phyloP scores from a whole-genome alignment of 2,113 vertebrate genomes.

The Willisornis vidua region DNA sequence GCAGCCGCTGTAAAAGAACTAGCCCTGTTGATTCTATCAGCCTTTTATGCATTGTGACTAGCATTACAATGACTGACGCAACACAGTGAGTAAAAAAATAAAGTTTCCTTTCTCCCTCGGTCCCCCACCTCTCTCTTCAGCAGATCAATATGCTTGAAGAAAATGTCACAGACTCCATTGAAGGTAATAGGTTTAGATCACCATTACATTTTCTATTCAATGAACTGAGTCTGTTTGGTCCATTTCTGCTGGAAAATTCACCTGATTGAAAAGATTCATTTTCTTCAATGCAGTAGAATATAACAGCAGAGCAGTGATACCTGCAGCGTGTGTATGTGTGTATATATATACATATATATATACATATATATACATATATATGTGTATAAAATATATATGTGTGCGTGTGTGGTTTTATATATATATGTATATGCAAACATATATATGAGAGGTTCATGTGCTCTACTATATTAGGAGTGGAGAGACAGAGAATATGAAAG shows the following conservation, averaged over 20 bases:
- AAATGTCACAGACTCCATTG: conserved; percentile 81
- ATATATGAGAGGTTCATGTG: background rate
- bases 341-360: background rate
- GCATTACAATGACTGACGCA: conserved; percentile 71
- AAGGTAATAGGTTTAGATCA: conserved; percentile 83
- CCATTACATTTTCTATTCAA: conserved; percentile 80
- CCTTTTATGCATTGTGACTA: conserved; percentile 65
- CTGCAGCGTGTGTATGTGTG: background rate
- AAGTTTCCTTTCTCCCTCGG: conserved; percentile 10
- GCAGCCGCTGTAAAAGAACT: conserved; percentile 1
- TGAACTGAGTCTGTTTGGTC: conserved; percentile 77
- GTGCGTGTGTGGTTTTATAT: background rate
- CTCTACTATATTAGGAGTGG: background rate
- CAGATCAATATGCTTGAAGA: conserved; percentile 77
- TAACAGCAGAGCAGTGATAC: conserved; percentile 56
- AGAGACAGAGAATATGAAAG: background rate
- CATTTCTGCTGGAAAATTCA: conserved; percentile 79
- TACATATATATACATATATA: background rate
- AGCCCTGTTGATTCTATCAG: conserved; percentile 49
- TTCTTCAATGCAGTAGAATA: conserved; percentile 68
- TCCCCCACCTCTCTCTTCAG: conserved; percentile 32
- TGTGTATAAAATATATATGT: background rate
- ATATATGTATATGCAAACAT: background rate
- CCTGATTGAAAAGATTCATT: conserved; percentile 81
- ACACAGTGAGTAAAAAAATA: conserved; percentile 49